Evolutionary conservation across 1,140 invertebrate species (phyloP).

Genomic region (Helicoverpa armigera): DNA sequence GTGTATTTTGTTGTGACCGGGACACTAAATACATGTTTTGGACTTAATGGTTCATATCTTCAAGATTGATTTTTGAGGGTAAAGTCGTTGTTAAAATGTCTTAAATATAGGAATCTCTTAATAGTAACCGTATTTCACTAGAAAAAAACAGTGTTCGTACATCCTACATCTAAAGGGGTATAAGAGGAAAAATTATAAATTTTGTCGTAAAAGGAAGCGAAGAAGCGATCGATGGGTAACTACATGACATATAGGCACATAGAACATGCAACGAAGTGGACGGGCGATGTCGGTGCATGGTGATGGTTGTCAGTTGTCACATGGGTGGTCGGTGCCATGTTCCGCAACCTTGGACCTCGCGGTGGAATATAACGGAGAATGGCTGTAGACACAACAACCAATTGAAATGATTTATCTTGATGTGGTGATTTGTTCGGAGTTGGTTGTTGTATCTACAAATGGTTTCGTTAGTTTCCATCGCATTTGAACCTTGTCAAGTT

Average conservation of each 20-base stretch:
- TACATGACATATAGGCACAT: conserved; percentile 73
- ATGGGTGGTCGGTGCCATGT: conserved; percentile 10
- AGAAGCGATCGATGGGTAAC: conserved; percentile 76
- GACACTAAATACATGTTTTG: conserved; percentile 22
- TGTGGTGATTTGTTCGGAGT: neutral
- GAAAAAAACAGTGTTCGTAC: conserved; percentile 16
- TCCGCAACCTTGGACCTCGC: conserved; percentile 43
- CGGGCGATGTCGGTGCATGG: conserved; percentile 74
- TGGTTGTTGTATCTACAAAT: conserved; percentile 7
- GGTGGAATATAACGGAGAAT: conserved; percentile 44
- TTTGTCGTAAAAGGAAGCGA: conserved; percentile 69
- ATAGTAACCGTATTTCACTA: conserved; percentile 26
- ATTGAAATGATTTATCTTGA: neutral
- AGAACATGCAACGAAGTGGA: conserved; percentile 74
- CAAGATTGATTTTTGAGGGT: neutral
- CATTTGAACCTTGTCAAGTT: conserved; percentile 60
- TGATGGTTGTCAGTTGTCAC: conserved; percentile 78
- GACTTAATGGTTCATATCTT: neutral
- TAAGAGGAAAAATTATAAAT: conserved; percentile 43
- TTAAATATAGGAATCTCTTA: conserved; percentile 8
- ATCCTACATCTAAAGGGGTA: conserved; percentile 48
- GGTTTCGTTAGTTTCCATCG: conserved; percentile 13
- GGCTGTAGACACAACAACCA: conserved; percentile 9
- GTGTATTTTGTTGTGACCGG: conserved; percentile 14
- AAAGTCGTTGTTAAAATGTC: neutral